Evolutionary conservation across 2,113 vertebrate species (phyloP).

Genomic region (Hypanus sabinus): DNA sequence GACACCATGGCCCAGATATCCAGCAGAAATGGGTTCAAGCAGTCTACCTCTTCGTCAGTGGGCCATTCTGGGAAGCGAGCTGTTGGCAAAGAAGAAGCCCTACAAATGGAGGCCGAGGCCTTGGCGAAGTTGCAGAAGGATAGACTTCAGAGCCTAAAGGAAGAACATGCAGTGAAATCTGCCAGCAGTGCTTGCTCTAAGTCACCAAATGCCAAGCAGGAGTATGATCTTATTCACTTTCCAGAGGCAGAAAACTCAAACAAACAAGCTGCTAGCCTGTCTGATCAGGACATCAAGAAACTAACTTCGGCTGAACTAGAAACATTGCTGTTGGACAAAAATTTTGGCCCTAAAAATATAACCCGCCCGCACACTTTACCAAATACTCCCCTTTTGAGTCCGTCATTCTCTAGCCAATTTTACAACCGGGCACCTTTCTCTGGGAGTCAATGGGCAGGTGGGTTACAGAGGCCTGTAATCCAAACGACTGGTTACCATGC

Average conservation of each 20-base stretch:
- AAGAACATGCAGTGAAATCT: constrained; percentile 43
- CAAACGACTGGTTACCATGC: constrained; percentile 65
- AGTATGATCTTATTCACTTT: constrained; percentile 92
- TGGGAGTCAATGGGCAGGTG: constrained; percentile 68
- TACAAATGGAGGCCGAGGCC: constrained; percentile 94
- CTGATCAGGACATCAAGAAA: constrained; percentile 78
- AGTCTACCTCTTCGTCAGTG: constrained; percentile 57
- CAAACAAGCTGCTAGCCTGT: constrained; percentile 60
- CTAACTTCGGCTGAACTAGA: constrained; percentile 84
- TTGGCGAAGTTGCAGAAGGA: constrained; percentile 82
- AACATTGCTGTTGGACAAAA: constrained; percentile 83
- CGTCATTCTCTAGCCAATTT: constrained; percentile 70
- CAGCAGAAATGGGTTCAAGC: constrained; percentile 77
- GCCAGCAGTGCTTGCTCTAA: constrained; percentile 51
- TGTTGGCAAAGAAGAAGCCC: constrained; percentile 90
- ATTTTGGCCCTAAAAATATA: constrained; percentile 65
- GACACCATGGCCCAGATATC: constrained; percentile 88
- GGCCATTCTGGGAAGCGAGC: constrained; percentile 62
- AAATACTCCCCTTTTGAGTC: constrained; percentile 64
- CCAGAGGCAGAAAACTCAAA: constrained; percentile 72
- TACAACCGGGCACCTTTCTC: constrained; percentile 62
- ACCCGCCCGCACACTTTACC: constrained; percentile 57
- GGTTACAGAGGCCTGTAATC: constrained; percentile 55
- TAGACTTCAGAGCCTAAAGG: constrained; percentile 53
- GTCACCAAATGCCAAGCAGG: constrained; percentile 56